phyloP scores from a whole-genome alignment of 2,888 invertebrate genomes.

The Trissoscelio sp. region DNA sequence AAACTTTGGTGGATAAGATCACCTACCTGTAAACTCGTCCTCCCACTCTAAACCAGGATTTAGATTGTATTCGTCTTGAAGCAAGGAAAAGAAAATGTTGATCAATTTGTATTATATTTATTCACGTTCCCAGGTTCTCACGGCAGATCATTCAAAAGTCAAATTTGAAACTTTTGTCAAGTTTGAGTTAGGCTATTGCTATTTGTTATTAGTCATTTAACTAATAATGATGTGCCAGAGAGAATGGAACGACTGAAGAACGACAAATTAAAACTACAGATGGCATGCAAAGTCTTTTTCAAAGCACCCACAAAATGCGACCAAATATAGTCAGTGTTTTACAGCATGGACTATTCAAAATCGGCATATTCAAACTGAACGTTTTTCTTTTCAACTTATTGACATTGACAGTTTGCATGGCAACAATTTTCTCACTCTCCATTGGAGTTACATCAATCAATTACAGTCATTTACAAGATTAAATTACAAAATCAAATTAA shows the following conservation, averaged over 20 bases:
- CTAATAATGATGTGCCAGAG: conserved; percentile 35
- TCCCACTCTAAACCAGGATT: conserved; percentile 99
- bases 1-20: conserved; percentile 80
- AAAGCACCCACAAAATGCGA: conserved; percentile 53
- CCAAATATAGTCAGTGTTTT: conserved; percentile 32
- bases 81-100: conserved; percentile 85
- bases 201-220: not conserved
- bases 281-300: conserved; percentile 48
- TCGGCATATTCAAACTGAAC: conserved; percentile 5
- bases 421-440: conserved; percentile 55
- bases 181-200: too few species aligned
- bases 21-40: conserved; percentile 99
- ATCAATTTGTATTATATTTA: conserved; percentile 82
- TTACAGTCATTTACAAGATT: too few species aligned
- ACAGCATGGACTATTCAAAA: conserved; percentile 7
- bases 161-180: too few species aligned
- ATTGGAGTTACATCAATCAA: conserved; percentile 3
- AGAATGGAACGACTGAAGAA: conserved; percentile 45
- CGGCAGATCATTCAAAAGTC: conserved; percentile 61
- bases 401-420: conserved; percentile 28
- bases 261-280: conserved; percentile 59
- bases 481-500: conserved; percentile 10
- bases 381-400: conserved; percentile 4
- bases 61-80: conserved; percentile 99
- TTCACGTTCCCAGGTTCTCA: conserved; percentile 70